Evolutionary conservation across 35 echinoderm and acorn worm species (phyloP).

Genomic region (Amphiura filiformis): DNA sequence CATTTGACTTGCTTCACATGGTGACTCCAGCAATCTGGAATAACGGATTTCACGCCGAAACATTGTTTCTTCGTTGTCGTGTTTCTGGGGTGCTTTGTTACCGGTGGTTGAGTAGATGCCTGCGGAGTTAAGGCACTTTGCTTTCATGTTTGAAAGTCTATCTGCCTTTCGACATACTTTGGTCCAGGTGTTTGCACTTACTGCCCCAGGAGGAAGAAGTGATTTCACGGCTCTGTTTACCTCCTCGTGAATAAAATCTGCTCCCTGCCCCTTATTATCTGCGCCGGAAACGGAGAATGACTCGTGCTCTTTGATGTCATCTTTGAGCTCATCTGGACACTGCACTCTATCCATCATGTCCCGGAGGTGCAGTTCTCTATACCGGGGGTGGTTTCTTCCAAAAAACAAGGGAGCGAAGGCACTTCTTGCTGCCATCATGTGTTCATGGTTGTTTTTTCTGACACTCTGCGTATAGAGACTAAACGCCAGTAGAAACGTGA

Average conservation of each 20-base stretch:
- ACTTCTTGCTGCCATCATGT: not conserved
- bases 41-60: not conserved
- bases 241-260: slow-evolving; percentile 18
- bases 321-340: not conserved
- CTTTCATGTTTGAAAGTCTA: not conserved
- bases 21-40: not conserved
- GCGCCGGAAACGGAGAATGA: not conserved
- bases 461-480: not conserved
- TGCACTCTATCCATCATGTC: slow-evolving; percentile 5
- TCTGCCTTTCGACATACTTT: slow-evolving; percentile 11
- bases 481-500: slow-evolving; percentile 7
- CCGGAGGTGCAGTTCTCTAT: not conserved
- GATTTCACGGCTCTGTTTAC: not conserved
- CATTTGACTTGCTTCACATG: not conserved
- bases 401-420: slow-evolving; percentile 3
- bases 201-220: not conserved
- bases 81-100: not conserved
- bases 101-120: not conserved
- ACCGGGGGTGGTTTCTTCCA: not conserved
- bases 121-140: not conserved
- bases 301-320: not conserved
- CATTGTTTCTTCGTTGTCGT: not conserved
- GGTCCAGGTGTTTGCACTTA: not conserved
- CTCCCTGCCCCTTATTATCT: not conserved
- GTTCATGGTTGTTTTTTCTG: not conserved